Base-by-base conservation (phyloP, 2,888 invertebrate species). In the Nipponacmea schrenckii region DNA sequence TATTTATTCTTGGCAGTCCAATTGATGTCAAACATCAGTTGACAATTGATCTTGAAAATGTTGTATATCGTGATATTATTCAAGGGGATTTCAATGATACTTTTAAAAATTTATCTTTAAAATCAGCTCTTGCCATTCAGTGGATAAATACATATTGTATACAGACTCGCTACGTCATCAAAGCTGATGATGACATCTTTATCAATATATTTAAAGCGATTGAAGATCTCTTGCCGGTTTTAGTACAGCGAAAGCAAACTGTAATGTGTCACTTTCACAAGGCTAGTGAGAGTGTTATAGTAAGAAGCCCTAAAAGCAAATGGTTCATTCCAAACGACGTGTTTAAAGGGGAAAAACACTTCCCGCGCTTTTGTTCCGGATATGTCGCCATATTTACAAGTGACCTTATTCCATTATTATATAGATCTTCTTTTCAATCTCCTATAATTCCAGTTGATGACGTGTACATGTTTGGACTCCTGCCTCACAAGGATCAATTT, bases 301-400 rank as follows among this genome's bases (percentile, higher is more conserved):
- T 79, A 8, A 72, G 85, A 20, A 72, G 81, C 65, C 75, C 75
- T 20, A 72, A 65, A 0, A 81, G 75, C 69, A 80, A 78, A 71
- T 85, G 85, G 85, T 83, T 77, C 72, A 79, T 85, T 31, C 79
- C 79, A 8, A 63, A 69, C 14, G 44, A 74, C 5, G 63, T 83
- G 14, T 74, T 83, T 39, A 75, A 77, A 8, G 79, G 77, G 62
- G 62, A 72, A n/a, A 81, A 70, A 17, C 70, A 77, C 68, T 82
- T 79, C 70, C 88, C 88, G 1, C 74, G 77, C 26, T 87, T 87
- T 73, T 88, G 88, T 74, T 81, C 84, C 12, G 87, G 86, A 7
- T 82, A 84, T 56, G 77, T 78, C 5, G 81, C 79, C 66, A 64
- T 85, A 20, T 75, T 85, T 63, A 83, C 86, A 8, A 66, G 79